Evolutionary conservation across 2,113 vertebrate genomes (phyloP), one percentile per base, ranked within the genome.

Genomic region (human): DNA sequence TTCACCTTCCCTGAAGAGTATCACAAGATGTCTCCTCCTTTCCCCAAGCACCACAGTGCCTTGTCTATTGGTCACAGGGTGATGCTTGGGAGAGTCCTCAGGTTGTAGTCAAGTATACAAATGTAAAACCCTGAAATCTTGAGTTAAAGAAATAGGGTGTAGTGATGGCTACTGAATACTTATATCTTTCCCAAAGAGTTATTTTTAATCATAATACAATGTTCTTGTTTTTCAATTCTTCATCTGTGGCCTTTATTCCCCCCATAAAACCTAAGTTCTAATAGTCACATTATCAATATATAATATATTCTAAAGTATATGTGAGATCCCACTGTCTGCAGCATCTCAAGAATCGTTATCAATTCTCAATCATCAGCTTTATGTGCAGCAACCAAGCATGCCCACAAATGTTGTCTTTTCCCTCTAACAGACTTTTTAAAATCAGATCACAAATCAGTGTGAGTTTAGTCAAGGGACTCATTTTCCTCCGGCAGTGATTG

Each of bases 381-480:
- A 48, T 90, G 66, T 75, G 18, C 13, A 91, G 50, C 25, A 76
- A 64, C 11, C 13, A 73, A 68, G 13, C 48, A 59, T 30, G n/a
- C 35, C 48, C 68, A 83, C 13, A 68, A 43, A 30, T 87, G 48
- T 52, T 61, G 48, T 50, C 48, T 91, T 94, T 94, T 83, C 50
- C 43, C 57, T 59, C n/a, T 6, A 86, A 59, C 50, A 97, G 83
- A 84, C 20, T 90, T 96, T 93, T 94, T 81, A 13, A 14, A 32
- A 91, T 93, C 96, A 79, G 89, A 90, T 94, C 90, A 93, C 32
- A 50, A 86, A 87, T 85, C 91, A 95, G 83, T 79, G 70, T 89
- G 66, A 92, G 50, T 87, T 96, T 92, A 80, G 85, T 61, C 76
- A 86, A 96, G 96, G 94, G 89, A 90, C 59, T 89, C 90, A 85